Evolutionary conservation across 2,797 vertebrate species (phyloP).

Genomic region (Sylvilagus floridanus): DNA sequence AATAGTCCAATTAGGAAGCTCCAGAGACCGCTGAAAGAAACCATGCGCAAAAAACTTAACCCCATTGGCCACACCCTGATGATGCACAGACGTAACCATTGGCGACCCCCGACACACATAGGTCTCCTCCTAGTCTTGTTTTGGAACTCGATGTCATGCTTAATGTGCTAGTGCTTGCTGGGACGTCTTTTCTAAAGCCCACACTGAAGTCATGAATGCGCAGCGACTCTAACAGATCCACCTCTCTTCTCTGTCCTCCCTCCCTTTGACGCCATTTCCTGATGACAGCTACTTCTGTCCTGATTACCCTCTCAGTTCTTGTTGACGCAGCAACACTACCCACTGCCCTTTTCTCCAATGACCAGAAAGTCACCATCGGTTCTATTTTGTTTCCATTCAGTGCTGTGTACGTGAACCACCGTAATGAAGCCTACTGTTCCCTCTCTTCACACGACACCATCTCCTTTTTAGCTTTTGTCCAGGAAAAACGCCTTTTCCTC

Average conservation of each 20-base stretch:
- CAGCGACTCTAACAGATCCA: not conserved
- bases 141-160: not conserved
- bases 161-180: not conserved
- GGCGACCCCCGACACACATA: too few relatives aligned
- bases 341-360: not conserved
- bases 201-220: not conserved
- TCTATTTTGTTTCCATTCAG: not conserved
- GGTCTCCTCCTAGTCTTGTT: not conserved
- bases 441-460: not conserved
- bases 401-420: not conserved
- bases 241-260: too few relatives aligned
- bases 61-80: not conserved
- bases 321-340: not conserved
- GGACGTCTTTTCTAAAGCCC: not conserved
- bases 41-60: not conserved
- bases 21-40: not conserved
- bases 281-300: not conserved
- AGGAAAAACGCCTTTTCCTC: not conserved
- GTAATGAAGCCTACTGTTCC: not conserved
- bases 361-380: not conserved
- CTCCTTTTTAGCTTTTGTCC: not conserved
- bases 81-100: too few relatives aligned
- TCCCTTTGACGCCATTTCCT: not conserved
- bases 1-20: too few relatives aligned
- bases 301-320: not conserved